These are phyloP conservation scores for Acrossocheilus fasciatus DNA, from an alignment of 2,797 vertebrate genomes.

Conservation along the genomic window DNA sequence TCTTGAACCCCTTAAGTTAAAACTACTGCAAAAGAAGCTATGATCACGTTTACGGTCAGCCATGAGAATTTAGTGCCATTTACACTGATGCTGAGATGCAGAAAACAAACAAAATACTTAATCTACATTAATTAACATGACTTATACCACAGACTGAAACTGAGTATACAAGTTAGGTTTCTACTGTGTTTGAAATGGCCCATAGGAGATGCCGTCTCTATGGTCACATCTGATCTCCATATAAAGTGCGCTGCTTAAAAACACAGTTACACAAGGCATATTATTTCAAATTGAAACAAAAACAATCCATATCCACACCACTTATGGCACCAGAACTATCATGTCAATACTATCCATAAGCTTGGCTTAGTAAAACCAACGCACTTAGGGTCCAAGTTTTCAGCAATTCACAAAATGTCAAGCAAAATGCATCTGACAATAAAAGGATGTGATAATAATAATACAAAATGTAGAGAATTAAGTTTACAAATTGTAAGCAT, in stretches of 20 bases:
- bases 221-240: conserved; percentile 24
- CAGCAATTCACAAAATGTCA: conserved; percentile 30
- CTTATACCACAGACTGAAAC: conserved; percentile 48
- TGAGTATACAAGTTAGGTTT: conserved; percentile 42
- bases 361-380: neutral
- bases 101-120: conserved; percentile 29
- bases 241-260: conserved; percentile 62
- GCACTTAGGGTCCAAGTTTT: conserved; percentile 5
- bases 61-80: conserved; percentile 29
- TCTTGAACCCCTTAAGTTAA: conserved; percentile 31
- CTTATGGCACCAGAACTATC: conserved; percentile 54
- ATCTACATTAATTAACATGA: conserved; percentile 40
- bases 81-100: conserved; percentile 31
- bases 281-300: conserved; percentile 59
- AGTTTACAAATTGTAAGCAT: conserved; percentile 1
- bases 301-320: conserved; percentile 30
- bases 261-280: conserved; percentile 59
- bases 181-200: conserved; percentile 46
- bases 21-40: conserved; percentile 40
- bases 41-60: conserved; percentile 39
- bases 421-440: conserved; percentile 35
- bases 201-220: conserved; percentile 13
- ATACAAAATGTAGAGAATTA: neutral
- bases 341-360: conserved; percentile 34
- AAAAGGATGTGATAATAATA: neutral